These are phyloP conservation scores for Armadillidium nasatum DNA, from an alignment of 1,140 invertebrate genomes.

Conservation along the genomic window DNA sequence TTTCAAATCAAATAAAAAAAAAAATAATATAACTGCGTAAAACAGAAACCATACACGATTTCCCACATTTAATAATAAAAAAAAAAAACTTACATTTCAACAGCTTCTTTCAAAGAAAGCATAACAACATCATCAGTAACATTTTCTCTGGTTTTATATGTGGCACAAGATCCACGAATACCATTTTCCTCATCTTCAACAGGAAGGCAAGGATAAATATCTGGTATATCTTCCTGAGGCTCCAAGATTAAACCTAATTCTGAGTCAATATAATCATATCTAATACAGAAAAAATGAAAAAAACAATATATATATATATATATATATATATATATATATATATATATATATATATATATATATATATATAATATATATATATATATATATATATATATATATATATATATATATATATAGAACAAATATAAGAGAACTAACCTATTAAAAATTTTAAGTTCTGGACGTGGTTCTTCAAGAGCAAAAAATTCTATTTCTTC, in stretches of 20 bases:
- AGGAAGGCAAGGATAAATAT: conserved; percentile 61
- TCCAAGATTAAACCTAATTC: conserved; percentile 50
- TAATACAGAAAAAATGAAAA: too few relatives aligned
- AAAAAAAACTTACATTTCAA: conserved; percentile 49
- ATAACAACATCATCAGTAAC: conserved; percentile 50
- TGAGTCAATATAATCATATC: conserved; percentile 56
- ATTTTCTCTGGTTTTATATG: conserved; percentile 55
- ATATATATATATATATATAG: too few relatives aligned
- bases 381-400: too few relatives aligned
- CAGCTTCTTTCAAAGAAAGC: conserved; percentile 51
- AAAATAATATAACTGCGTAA: too few relatives aligned
- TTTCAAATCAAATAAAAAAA: too few relatives aligned
- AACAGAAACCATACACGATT: too few relatives aligned
- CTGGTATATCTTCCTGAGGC: conserved; percentile 51
- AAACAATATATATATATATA: too few relatives aligned
- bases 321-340: too few relatives aligned
- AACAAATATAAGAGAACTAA: background rate
- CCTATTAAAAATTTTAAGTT: background rate
- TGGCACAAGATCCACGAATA: conserved; percentile 64
- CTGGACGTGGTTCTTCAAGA: background rate
- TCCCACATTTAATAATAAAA: background rate
- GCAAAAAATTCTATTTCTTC: background rate
- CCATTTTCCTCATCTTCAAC: conserved; percentile 52
- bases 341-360: too few relatives aligned
- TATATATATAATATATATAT: too few relatives aligned